Evolutionary conservation across 2,888 invertebrate genomes (phyloP), one percentile per base, ranked within the genome.

Genomic region (Rhorus exstirpatorius): DNA sequence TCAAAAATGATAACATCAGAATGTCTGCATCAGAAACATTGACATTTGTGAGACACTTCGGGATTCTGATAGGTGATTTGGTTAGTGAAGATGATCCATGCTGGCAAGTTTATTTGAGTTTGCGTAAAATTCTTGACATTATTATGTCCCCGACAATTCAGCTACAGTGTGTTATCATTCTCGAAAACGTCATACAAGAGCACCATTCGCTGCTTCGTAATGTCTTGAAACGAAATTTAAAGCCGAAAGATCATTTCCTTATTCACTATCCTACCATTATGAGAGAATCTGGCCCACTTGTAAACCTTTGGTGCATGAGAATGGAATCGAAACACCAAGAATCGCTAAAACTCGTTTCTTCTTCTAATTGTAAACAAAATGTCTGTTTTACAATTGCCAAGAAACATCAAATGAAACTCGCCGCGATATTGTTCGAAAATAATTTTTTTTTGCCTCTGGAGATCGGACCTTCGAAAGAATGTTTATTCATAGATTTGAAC

Each of bases 1-100:
- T 31, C 31, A 31, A 31, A 31, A 31, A 31, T 31, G 3, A 31
- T 31, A 31, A 31, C 2, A 55, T 84, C 10, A 67, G 79, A 80
- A 80, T 84, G 80, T 84, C 81, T 49, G 83, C 79, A 31, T 51
- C 65, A 24, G 83, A 84, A 72, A 81, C 71, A 74, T 76, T 21
- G 4, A 68, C 46, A 63, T 85, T 82, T 31, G 31, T 31, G 31
- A 3, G 31, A 31, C 31, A 31, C 6, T 31, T 31, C 31, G 31
- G 31, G 3, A 31, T 31, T 31, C 31, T 31, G 31, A 6, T 31
- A 31, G 31, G 31, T 26, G 53, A 77, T 24, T 51, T 60, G 17
- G 46, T 80, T 10, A 53, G 35, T 0, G 65, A 77, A 77, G 53
- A 67, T 53, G 60, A 80, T 58, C 24, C 21, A 41, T 38, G 31